phyloP scores from a whole-genome alignment of 2,888 invertebrate species.

The Teleogryllus oceanicus region DNA sequence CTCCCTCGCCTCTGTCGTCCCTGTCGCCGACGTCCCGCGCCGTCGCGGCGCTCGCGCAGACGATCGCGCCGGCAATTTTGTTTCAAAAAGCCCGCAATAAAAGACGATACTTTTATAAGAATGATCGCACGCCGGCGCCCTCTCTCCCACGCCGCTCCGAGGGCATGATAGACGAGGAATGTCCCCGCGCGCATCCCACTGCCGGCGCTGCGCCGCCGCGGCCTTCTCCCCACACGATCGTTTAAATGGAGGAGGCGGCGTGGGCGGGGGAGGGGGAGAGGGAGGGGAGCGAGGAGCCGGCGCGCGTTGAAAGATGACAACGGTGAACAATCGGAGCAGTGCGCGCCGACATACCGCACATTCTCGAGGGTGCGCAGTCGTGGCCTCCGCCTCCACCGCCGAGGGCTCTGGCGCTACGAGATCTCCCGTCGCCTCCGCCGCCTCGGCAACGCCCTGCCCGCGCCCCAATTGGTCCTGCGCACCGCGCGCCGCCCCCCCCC shows the following conservation, averaged over 20 bases:
- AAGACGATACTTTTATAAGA: slow-evolving; percentile 12
- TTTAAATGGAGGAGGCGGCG: background rate
- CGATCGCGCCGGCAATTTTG: background rate
- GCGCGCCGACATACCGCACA: slow-evolving; percentile 25
- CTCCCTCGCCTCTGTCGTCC: too few species aligned
- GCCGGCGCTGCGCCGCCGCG: background rate
- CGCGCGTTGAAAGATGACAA: slow-evolving; percentile 28
- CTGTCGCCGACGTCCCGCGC: too few species aligned
- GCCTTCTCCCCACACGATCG: background rate
- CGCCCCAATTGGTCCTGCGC: background rate
- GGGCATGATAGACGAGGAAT: slow-evolving; percentile 27
- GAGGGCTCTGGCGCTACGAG: background rate
- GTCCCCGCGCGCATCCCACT: slow-evolving; percentile 20
- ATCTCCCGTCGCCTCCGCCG: background rate
- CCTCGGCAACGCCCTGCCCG: background rate
- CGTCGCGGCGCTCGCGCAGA: background rate
- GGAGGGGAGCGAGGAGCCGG: slow-evolving; percentile 20
- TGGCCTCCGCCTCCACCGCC: background rate
- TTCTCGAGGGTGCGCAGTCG: slow-evolving; percentile 12
- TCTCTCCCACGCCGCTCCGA: background rate
- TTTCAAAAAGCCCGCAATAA: slow-evolving; percentile 18
- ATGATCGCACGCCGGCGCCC: background rate
- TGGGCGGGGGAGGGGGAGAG: background rate
- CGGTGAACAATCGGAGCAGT: slow-evolving; percentile 28
- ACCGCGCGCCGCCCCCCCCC: background rate